Percentiles rank a stretch among this genome's conserved stretches.
Conservation (phyloP, 2,888 invertebrate species). For the Bombylius discolor region DNA sequence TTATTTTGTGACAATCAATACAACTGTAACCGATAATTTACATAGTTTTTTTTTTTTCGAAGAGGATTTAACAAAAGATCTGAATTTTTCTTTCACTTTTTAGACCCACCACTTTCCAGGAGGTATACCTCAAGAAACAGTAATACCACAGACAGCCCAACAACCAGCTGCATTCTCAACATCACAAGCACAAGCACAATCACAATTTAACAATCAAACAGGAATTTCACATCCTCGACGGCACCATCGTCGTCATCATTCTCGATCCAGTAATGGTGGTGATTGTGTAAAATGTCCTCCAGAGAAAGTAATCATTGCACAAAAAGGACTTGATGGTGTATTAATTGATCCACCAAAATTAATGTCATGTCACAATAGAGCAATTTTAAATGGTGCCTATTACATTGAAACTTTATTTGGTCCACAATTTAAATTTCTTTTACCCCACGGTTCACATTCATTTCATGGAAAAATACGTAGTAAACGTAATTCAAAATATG, state of each 20-base stretch:
- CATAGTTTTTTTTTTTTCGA: no score
- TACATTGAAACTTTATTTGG: conserved; percentile 17
- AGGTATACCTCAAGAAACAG: background rate
- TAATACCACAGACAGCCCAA: no score
- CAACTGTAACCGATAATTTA: conserved; percentile 4
- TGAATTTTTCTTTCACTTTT: no score
- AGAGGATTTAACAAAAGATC: no score
- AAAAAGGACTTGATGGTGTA: conserved; percentile 16
- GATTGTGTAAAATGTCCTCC: conserved; percentile 17
- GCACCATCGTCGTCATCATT: background rate
- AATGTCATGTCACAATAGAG: conserved; percentile 14
- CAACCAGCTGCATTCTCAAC: no score
- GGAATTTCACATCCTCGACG: background rate
- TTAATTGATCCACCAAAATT: conserved; percentile 15
- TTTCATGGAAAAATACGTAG: conserved; percentile 15
- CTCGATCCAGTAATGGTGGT: background rate
- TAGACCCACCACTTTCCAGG: no score
- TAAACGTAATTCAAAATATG: conserved; percentile 10
- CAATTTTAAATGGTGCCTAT: conserved; percentile 11
- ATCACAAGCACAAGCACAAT: background rate
- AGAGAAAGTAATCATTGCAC: conserved; percentile 15
- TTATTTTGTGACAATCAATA: conserved; percentile 11
- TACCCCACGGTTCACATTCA: conserved; percentile 16
- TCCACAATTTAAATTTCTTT: conserved; percentile 12
- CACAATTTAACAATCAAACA: background rate